These are phyloP conservation scores for Eulimnadia texana DNA, from an alignment of 1,140 invertebrate species.

Conservation along the genomic window DNA sequence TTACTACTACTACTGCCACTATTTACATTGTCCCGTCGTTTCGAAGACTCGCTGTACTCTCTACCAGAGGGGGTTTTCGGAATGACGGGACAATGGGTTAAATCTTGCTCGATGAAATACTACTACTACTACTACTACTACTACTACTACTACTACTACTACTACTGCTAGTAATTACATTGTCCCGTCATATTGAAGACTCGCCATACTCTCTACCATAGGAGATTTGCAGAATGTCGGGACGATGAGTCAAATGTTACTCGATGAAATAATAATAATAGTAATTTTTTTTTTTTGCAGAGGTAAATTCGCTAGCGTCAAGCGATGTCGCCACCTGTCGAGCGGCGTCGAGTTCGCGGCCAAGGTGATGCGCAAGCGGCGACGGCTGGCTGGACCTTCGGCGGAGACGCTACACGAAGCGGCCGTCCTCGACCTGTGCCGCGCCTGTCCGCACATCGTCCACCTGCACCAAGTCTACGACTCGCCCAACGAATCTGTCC, in stretches of 20 bases:
- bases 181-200: too few relatives aligned
- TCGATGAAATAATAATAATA: not conserved
- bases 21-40: too few relatives aligned
- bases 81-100: too few relatives aligned
- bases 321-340: conserved; percentile 66
- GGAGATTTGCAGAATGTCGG: too few relatives aligned
- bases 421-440: conserved; percentile 69
- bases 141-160: too few relatives aligned
- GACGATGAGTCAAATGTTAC: not conserved
- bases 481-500: conserved; percentile 61
- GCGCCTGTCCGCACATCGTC: conserved; percentile 53
- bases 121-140: too few relatives aligned
- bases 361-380: conserved; percentile 82
- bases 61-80: too few relatives aligned
- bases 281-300: conserved; percentile 37
- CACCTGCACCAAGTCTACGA: conserved; percentile 77
- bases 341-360: conserved; percentile 80
- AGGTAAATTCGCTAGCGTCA: conserved; percentile 90
- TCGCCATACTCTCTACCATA: too few relatives aligned
- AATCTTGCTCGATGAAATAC: too few relatives aligned
- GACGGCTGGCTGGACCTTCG: conserved; percentile 60
- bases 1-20: too few relatives aligned
- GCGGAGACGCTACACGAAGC: conserved; percentile 80
- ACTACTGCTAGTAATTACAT: too few relatives aligned
- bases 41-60: too few relatives aligned